phyloP scores from a whole-genome alignment of 2,797 vertebrate species.

The Alauda arvensis region DNA sequence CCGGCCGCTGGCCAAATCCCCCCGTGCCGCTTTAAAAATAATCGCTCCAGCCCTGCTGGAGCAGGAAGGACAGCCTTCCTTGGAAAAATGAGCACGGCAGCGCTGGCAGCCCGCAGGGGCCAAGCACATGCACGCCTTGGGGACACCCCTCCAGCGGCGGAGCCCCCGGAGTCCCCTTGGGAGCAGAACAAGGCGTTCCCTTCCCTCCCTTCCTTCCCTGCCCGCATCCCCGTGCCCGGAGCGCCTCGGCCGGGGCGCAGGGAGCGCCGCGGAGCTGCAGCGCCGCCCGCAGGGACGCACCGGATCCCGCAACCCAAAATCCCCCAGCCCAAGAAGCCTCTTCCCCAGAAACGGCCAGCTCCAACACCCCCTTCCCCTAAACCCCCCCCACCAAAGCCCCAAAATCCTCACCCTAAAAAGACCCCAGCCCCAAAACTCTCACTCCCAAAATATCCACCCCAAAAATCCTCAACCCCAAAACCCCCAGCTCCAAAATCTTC shows the following conservation, averaged over 20 bases:
- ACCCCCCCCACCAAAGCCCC: too few relatives aligned
- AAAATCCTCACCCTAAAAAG: background rate
- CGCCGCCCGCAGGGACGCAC: background rate
- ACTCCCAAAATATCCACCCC: background rate
- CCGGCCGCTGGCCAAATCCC: background rate
- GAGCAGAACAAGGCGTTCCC: too few relatives aligned
- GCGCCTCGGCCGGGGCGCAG: background rate
- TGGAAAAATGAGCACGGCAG: background rate
- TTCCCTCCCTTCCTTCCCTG: background rate
- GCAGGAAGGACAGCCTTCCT: background rate
- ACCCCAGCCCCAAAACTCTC: too few relatives aligned
- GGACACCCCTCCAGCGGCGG: background rate
- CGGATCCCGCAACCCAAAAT: too few relatives aligned
- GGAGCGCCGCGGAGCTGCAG: background rate
- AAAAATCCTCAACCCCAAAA: background rate
- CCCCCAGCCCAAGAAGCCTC: too few relatives aligned
- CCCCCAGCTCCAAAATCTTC: background rate
- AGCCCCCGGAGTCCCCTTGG: rapidly evolving
- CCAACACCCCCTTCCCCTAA: too few relatives aligned
- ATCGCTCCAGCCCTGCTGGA: background rate
- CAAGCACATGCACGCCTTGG: background rate
- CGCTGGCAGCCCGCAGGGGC: background rate
- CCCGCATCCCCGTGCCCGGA: background rate
- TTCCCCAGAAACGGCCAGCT: too few relatives aligned
- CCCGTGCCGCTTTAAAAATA: background rate